Evolutionary conservation across 2,888 invertebrate species (phyloP).

Genomic region (Lacanobia oleracea): DNA sequence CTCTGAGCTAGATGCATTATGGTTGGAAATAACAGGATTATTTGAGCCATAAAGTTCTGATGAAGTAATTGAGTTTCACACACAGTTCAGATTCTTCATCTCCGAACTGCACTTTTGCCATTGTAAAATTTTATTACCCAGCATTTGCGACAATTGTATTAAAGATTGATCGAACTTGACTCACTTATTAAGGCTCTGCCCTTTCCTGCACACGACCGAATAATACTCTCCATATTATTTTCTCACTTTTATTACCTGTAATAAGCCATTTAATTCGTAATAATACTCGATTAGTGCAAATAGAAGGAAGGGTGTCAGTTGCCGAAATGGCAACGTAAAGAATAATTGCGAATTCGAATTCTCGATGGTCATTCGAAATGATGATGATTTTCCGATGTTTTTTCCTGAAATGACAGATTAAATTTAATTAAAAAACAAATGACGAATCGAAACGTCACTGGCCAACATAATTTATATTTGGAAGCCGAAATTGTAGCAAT

Average conservation of each 20-base stretch:
- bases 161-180: slow-evolving; percentile 72
- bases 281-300: slow-evolving; percentile 60
- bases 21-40: slow-evolving; percentile 38
- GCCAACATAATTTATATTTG: slow-evolving; percentile 5
- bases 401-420: slow-evolving; percentile 3
- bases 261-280: slow-evolving; percentile 70
- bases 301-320: slow-evolving; percentile 48
- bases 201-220: slow-evolving; percentile 68
- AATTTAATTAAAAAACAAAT: not conserved
- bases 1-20: not conserved
- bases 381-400: slow-evolving; percentile 42
- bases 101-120: slow-evolving; percentile 58
- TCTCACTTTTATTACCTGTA: slow-evolving; percentile 74
- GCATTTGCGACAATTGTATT: slow-evolving; percentile 81
- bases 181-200: slow-evolving; percentile 73
- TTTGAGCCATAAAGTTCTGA: slow-evolving; percentile 31
- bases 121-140: slow-evolving; percentile 86
- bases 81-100: slow-evolving; percentile 17
- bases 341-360: slow-evolving; percentile 36
- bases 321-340: slow-evolving; percentile 39
- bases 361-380: slow-evolving; percentile 30
- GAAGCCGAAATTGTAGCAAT: slow-evolving; percentile 14
- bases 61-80: slow-evolving; percentile 52
- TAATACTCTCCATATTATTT: slow-evolving; percentile 72
- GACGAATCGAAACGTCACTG: not conserved